A percentile compares a stretch with the other conserved stretches of the same genome.
phyloP scores from a whole-genome alignment of 2,113 vertebrate genomes.

The Progne subis region DNA sequence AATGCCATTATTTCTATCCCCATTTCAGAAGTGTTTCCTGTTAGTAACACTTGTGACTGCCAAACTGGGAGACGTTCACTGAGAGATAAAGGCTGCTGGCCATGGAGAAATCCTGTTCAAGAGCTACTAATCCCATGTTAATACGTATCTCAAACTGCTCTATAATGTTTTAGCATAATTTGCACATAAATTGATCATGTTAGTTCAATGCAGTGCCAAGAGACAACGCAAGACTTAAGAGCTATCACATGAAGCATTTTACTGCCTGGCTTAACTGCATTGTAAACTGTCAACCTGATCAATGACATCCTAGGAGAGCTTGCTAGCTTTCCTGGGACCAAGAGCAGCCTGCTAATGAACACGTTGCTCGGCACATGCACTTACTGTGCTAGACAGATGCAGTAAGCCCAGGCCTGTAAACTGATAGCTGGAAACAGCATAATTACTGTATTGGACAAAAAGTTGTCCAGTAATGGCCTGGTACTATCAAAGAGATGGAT shows the following conservation, averaged over 20 bases:
- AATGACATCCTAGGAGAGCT: background rate
- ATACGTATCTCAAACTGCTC: background rate
- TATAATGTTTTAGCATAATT: background rate
- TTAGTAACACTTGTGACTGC: constrained; percentile 17
- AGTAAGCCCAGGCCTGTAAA: background rate
- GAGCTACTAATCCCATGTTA: background rate
- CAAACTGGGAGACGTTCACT: background rate
- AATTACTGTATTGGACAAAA: background rate
- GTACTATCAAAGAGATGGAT: background rate
- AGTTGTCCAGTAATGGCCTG: background rate
- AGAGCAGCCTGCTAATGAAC: background rate
- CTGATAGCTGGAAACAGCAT: background rate
- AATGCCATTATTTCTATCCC: constrained; percentile 23
- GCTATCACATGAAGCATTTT: background rate
- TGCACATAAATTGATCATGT: background rate
- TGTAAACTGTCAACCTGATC: background rate
- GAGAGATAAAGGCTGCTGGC: background rate
- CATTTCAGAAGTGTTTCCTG: background rate
- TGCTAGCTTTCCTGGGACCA: background rate
- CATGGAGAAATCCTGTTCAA: background rate
- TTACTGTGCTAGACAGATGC: background rate
- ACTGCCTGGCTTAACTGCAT: background rate
- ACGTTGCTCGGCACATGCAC: background rate
- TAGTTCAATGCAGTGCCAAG: background rate
- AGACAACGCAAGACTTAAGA: background rate